Evolutionary conservation across 2,888 invertebrate genomes (phyloP), one percentile per base, ranked within the genome.

Genomic region (Acanthopleura granulata): DNA sequence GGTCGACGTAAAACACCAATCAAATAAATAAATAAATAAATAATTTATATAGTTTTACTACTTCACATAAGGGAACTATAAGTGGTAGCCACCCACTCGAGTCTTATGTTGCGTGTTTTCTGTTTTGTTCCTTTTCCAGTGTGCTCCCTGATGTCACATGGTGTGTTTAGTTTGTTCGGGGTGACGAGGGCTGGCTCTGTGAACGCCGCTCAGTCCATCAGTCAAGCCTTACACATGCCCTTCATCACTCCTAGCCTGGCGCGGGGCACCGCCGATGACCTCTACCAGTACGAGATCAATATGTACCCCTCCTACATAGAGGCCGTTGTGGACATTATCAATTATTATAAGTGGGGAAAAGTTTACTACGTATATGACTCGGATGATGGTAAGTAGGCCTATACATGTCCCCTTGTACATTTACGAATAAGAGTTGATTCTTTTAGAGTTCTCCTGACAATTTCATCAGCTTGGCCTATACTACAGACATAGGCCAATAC

Each of bases 301-400:
- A 95, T 99, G 94, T 93, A 97, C 79, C 98, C 99, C 62, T 96
- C 98, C 91, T 97, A 97, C 91, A 96, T 97, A 91, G 95, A 94
- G 87, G 97, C 98, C 76, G 95, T 99, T 89, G 95, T 98, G 83
- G 98, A 98, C 91, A 95, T 97, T 77, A 96, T 99, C 86, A 93
- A 94, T 81, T 95, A 95, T 91, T 98, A 98, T 91, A 95, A 94
- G 69, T 97, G 97, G 97, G 93, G 94, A 84, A 94, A 94, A 89
- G 94, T 97, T 83, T 95, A 97, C 87, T 97, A 96, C 91, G 93
- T 97, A 84, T 97, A 96, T 91, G 96, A 97, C 91, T 95, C 96
- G 0, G 95, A 96, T 87, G 96, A 96, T 88, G 96, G 96, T 96
- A 91, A 93, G 83, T 74, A 12, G 18, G 16, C 51, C 14, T 75